Evolutionary conservation across 2,797 vertebrate genomes (phyloP), one percentile per base, ranked within the genome.

Genomic region (Selene dorsalis): DNA sequence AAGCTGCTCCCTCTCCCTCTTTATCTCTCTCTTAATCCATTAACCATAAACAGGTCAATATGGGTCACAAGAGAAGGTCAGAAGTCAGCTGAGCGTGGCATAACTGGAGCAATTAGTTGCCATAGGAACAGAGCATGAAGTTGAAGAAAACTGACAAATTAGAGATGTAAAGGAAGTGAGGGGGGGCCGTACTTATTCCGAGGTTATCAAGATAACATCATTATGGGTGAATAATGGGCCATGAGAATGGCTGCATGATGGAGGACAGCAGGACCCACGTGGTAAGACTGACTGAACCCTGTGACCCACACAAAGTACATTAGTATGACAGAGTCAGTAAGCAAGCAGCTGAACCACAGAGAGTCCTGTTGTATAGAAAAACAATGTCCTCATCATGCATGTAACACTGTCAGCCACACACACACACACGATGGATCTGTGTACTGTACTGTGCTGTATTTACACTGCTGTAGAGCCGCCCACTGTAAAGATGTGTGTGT

Each of bases 301-400:
- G 39, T 88, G 91, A 91, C 92, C 89, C 57, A 55, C 72, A 68
- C 81, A 87, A 87, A 91, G 88, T 82, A 83, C 85, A 92, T 92
- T 92, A 92, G 89, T 86, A 86, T 80, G 84, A 76, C 69, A 50
- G 85, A 58, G 82, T 80, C 82, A 56, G 85, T 84, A 86, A 92
- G 87, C 89, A 90, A 80, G 81, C 84, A 63, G 83, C 82, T 79
- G 82, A 88, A 63, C 66, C 77, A 81, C 81, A 80, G 73, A 87
- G 38, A 85, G 53, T 43, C 77, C 43, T 87, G 85, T 80, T 85
- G 62, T 78, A 62, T 41, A 73, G 67, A 75, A 80, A 84, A 87
- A 89, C 84, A 92, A 85, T 82, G 80, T 79, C 73, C 73, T 82
- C 61, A 59, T 84, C 84, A 87, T 70, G 69, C 65, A 76, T 87